Percentiles rank a stretch among this genome's conserved stretches.
Evolutionary conservation across 2,113 vertebrate genomes (phyloP).

Genomic region (Lycaon pictus): DNA sequence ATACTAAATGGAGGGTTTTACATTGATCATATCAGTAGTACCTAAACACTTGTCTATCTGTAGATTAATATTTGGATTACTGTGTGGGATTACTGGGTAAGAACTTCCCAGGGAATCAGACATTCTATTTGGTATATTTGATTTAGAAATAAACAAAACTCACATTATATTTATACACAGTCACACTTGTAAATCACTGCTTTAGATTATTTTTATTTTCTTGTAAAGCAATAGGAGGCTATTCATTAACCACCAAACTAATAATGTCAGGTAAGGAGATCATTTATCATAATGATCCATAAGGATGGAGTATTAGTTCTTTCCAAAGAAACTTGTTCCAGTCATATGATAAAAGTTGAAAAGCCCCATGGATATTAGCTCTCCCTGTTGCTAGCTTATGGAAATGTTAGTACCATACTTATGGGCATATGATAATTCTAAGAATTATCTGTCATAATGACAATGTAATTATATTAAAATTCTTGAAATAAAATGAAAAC

Average conservation of each 20-base stretch:
- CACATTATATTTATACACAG: background rate
- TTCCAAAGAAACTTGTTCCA: background rate
- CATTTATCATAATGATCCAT: background rate
- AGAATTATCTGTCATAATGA: background rate
- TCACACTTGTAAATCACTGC: background rate
- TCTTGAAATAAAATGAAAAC: background rate
- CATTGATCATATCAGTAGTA: background rate
- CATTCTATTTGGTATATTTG: background rate
- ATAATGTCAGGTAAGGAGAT: background rate
- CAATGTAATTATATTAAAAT: background rate
- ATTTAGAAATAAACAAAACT: conserved; percentile 1
- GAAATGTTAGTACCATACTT: background rate
- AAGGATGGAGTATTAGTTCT: background rate
- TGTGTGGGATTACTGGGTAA: background rate
- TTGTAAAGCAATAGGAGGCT: background rate
- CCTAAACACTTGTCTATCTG: background rate
- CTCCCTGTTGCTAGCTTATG: background rate
- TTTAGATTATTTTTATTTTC: background rate
- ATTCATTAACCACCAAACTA: background rate
- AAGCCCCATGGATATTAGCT: background rate
- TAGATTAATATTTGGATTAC: background rate
- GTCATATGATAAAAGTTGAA: background rate
- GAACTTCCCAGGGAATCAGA: background rate
- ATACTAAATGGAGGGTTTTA: background rate
- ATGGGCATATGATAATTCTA: background rate